These are phyloP conservation scores for Panurus biarmicus DNA, from an alignment of 2,113 vertebrate species.

Conservation along the genomic window DNA sequence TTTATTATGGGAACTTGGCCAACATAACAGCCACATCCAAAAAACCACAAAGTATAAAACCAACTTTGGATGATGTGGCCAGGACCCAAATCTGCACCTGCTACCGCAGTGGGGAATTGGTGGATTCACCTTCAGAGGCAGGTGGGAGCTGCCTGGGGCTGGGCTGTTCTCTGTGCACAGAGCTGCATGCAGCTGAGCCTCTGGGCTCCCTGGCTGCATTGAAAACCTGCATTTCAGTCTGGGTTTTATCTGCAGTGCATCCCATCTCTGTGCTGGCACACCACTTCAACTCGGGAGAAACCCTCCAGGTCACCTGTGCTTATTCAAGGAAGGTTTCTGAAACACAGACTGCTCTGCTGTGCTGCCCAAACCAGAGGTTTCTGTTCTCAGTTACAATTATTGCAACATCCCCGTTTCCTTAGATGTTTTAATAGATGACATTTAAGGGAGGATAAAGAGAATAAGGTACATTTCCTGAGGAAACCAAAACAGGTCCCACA, in stretches of 20 bases:
- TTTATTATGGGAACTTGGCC: neutral
- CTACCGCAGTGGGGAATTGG: rapidly evolving
- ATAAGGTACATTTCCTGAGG: neutral
- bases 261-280: neutral
- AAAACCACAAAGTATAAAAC: neutral
- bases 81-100: neutral
- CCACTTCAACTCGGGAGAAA: neutral
- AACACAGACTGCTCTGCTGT: neutral
- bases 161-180: neutral
- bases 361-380: neutral
- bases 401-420: neutral
- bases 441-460: neutral
- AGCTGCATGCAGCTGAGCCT: neutral
- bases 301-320: neutral
- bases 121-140: neutral
- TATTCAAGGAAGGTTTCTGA: neutral
- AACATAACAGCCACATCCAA: neutral
- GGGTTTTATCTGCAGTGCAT: neutral
- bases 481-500: neutral
- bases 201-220: neutral
- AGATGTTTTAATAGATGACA: neutral
- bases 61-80: neutral
- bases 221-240: neutral
- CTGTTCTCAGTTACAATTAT: neutral
- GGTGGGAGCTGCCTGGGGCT: neutral